A percentile compares a stretch with the other conserved stretches of the same genome.
Conservation (phyloP, 2,113 vertebrate species). For the Melanocharis versteri region DNA sequence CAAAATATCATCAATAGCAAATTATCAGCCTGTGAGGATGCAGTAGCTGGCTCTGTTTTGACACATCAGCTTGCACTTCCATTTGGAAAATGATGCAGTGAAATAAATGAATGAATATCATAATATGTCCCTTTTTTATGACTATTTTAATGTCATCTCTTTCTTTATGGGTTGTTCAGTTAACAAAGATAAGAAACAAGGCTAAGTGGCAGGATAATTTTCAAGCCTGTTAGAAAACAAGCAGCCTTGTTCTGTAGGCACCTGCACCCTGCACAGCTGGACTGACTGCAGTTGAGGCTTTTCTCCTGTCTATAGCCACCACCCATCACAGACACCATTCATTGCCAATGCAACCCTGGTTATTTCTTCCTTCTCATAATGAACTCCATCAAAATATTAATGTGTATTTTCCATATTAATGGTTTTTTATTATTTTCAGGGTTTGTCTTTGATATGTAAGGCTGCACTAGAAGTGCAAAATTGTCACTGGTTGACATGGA, state of each 20-base stretch:
- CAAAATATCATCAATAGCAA: background rate
- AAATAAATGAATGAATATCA: background rate
- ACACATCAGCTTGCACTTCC: background rate
- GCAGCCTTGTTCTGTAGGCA: background rate
- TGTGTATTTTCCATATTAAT: background rate
- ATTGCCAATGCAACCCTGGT: background rate
- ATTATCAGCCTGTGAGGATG: background rate
- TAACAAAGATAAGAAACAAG: background rate
- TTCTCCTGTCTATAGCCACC: background rate
- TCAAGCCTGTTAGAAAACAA: background rate
- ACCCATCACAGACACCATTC: background rate
- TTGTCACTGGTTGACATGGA: fast-evolving
- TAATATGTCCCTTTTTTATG: background rate
- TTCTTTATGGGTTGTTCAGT: background rate
- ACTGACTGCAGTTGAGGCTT: background rate
- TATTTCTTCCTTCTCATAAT: background rate
- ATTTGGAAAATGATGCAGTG: background rate
- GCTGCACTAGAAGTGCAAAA: background rate
- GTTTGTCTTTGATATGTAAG: background rate
- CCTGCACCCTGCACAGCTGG: background rate
- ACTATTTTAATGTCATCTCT: background rate
- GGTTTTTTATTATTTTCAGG: background rate
- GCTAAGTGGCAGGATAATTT: background rate
- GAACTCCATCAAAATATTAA: background rate
- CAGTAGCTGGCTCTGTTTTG: background rate